Conservation (phyloP, 2,888 invertebrate species). For the Steromphala cineraria region DNA sequence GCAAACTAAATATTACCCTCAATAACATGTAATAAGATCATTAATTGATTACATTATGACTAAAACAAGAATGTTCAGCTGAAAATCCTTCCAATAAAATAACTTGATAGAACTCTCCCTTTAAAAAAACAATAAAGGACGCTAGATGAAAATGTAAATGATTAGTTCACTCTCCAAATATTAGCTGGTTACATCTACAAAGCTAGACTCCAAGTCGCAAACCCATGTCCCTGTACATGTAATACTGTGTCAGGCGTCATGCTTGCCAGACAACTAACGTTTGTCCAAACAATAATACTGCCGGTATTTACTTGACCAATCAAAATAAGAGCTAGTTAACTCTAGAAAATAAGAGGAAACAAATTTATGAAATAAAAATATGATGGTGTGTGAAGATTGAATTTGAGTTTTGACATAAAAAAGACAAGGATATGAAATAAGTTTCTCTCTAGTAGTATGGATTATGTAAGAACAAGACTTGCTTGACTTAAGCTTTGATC, state of each 20-base stretch:
- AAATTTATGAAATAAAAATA: neutral
- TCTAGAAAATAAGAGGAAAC: neutral
- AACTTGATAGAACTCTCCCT: too few species aligned
- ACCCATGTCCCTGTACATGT: constrained; percentile 4
- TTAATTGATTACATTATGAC: too few species aligned
- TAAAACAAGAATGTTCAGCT: too few species aligned
- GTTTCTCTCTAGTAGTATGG: neutral
- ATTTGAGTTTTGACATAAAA: neutral
- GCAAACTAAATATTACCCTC: too few species aligned
- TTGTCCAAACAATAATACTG: constrained; percentile 21
- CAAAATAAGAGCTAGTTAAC: neutral
- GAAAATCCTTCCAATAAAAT: too few species aligned
- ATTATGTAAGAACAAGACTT: neutral
- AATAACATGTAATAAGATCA: too few species aligned
- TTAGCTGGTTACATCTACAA: neutral
- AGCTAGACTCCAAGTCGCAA: neutral
- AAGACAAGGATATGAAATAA: neutral
- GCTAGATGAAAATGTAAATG: too few species aligned
- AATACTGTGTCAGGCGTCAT: constrained; percentile 16
- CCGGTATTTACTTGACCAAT: neutral
- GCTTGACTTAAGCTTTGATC: neutral
- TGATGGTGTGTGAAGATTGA: neutral
- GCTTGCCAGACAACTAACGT: constrained; percentile 15
- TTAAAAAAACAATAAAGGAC: too few species aligned
- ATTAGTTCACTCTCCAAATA: too few species aligned